Percentiles rank a stretch among this genome's conserved stretches.
phyloP scores from a whole-genome alignment of 2,113 vertebrate species.

The Chloropsis cyanopogon region DNA sequence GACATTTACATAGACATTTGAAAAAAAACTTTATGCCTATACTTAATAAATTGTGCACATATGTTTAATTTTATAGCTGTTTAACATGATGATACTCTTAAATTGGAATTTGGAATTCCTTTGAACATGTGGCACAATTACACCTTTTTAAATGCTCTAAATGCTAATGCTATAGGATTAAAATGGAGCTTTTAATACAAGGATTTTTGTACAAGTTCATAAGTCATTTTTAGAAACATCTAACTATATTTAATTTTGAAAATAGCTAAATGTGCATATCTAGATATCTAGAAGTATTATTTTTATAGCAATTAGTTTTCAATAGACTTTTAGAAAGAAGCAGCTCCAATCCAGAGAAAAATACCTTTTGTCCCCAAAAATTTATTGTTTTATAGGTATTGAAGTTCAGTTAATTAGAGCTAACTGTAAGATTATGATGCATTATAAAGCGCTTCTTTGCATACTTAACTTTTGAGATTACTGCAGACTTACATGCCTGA shows the following conservation, averaged over 20 bases:
- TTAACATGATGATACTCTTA: neutral
- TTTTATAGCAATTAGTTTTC: neutral
- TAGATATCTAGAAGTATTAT: neutral
- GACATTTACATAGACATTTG: neutral
- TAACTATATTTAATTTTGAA: neutral
- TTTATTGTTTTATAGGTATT: neutral
- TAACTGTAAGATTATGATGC: neutral
- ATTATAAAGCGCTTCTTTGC: neutral
- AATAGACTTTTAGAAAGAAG: neutral
- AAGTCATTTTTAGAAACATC: neutral
- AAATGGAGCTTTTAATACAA: neutral
- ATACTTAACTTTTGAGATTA: neutral
- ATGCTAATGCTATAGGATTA: neutral
- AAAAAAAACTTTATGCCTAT: neutral
- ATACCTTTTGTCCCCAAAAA: neutral
- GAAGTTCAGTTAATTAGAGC: neutral
- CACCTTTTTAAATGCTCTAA: neutral
- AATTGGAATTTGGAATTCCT: neutral
- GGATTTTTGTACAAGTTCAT: neutral
- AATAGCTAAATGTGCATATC: neutral
- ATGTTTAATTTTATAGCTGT: neutral
- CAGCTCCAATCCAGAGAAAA: neutral
- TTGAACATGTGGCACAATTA: neutral
- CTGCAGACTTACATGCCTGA: neutral
- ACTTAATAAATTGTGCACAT: constrained; percentile 25